Evolutionary conservation across 2,888 invertebrate genomes (phyloP).

Genomic region (Bellardia bayeri): DNA sequence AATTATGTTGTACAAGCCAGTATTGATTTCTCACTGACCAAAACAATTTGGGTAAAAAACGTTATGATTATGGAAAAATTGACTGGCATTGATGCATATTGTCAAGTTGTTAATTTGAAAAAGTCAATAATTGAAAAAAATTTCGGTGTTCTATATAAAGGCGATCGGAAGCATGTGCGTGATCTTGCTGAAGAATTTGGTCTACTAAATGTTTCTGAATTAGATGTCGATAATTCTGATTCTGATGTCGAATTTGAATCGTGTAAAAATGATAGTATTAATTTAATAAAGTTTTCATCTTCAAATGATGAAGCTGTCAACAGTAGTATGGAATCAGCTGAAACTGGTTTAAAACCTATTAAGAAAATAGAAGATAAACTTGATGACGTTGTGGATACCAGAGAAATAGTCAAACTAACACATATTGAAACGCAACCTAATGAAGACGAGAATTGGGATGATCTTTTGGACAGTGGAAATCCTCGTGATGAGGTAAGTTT

Average conservation of each 20-base stretch:
- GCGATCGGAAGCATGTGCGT: constrained; percentile 70
- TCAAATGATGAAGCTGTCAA: constrained; percentile 71
- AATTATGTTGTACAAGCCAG: constrained; percentile 80
- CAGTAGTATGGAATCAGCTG: constrained; percentile 55
- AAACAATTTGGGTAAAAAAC: constrained; percentile 79
- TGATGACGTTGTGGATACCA: background rate
- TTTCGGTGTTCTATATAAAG: constrained; percentile 68
- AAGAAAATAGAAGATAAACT: background rate
- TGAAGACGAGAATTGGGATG: constrained; percentile 74
- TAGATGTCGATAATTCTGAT: constrained; percentile 18
- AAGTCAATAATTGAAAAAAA: constrained; percentile 75
- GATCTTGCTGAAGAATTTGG: constrained; percentile 72
- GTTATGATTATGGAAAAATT: constrained; percentile 78
- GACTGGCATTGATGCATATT: constrained; percentile 71
- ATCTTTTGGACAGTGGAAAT: constrained; percentile 22
- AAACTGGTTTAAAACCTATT: constrained; percentile 8
- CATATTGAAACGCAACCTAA: background rate
- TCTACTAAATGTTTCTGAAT: constrained; percentile 47
- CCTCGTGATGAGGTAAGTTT: constrained; percentile 60
- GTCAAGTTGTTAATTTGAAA: constrained; percentile 75
- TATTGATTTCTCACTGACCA: constrained; percentile 77
- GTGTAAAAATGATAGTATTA: constrained; percentile 68
- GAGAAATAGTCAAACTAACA: background rate
- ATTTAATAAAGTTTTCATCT: constrained; percentile 75
- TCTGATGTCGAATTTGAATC: constrained; percentile 68